Percentiles rank a stretch among this genome's conserved stretches.
phyloP scores from a whole-genome alignment of 1,140 invertebrate species.

The Drosophila micromelanica region DNA sequence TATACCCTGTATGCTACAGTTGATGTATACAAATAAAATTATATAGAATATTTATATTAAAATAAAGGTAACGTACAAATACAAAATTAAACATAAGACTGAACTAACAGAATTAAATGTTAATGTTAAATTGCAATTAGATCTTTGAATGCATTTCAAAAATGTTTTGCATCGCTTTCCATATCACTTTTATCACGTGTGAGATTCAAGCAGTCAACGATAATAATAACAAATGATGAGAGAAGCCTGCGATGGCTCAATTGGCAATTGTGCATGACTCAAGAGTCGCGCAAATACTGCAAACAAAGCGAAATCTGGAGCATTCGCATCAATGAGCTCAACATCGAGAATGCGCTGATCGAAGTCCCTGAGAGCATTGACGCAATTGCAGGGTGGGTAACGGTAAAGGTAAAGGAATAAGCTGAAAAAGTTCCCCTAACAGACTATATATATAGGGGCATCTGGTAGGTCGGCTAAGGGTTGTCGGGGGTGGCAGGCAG shows the following conservation, averaged over 20 bases:
- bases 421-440: conserved; percentile 17
- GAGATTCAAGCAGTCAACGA: no score
- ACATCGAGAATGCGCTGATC: conserved; percentile 12
- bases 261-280: not conserved
- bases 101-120: no score
- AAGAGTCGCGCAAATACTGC: not conserved
- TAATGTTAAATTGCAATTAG: no score
- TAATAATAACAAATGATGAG: not conserved
- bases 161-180: no score
- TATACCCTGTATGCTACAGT: no score
- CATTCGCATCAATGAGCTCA: not conserved
- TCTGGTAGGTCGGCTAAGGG: not conserved
- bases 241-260: not conserved
- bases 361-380: conserved; percentile 5
- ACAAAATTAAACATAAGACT: no score
- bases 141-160: no score
- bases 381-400: not conserved
- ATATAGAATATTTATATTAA: no score
- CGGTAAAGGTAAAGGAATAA: not conserved
- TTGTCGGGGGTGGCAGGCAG: not conserved
- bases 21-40: no score
- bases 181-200: no score
- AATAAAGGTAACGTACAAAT: no score
- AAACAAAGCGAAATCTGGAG: not conserved
- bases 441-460: no score